Percentiles rank a stretch among this genome's conserved stretches.
These are phyloP conservation scores for Rhombomys opimus DNA, from an alignment of 2,113 vertebrate species.

Conservation along the genomic window DNA sequence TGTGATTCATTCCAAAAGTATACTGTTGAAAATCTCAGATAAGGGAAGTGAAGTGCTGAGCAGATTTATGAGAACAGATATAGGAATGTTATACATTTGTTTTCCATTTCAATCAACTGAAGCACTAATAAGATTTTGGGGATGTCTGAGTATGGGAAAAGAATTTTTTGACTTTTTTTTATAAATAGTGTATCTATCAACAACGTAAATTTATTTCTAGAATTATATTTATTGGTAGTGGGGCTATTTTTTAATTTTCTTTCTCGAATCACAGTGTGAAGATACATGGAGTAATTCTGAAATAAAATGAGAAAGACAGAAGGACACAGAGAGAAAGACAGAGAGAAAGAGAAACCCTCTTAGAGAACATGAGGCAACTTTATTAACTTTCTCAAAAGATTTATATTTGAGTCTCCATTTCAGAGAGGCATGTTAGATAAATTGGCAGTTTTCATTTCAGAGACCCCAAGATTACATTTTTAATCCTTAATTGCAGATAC, in stretches of 20 bases:
- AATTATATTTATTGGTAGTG: background rate
- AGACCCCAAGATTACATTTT: background rate
- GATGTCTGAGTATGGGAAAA: background rate
- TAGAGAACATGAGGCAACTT: conserved; percentile 13
- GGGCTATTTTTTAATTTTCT: conserved; percentile 20
- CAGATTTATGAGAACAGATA: conserved; percentile 38
- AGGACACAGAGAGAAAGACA: background rate
- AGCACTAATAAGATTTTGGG: background rate
- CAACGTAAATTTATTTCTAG: conserved; percentile 4
- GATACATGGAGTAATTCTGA: conserved; percentile 15
- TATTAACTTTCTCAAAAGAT: conserved; percentile 46
- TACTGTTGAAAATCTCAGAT: conserved; percentile 47
- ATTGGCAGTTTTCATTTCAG: conserved; percentile 45
- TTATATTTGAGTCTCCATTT: background rate
- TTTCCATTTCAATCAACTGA: conserved; percentile 33
- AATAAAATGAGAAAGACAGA: conserved; percentile 10
- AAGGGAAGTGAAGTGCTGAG: background rate
- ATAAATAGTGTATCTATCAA: background rate
- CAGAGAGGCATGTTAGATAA: background rate
- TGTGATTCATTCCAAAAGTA: conserved; percentile 45
- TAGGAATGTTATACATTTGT: background rate
- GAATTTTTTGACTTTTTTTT: background rate
- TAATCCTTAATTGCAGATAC: conserved; percentile 1
- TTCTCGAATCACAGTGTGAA: background rate
- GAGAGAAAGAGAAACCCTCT: background rate